Evolutionary conservation across 2,113 vertebrate genomes (phyloP).

Genomic region (Sebastes schlegelii): DNA sequence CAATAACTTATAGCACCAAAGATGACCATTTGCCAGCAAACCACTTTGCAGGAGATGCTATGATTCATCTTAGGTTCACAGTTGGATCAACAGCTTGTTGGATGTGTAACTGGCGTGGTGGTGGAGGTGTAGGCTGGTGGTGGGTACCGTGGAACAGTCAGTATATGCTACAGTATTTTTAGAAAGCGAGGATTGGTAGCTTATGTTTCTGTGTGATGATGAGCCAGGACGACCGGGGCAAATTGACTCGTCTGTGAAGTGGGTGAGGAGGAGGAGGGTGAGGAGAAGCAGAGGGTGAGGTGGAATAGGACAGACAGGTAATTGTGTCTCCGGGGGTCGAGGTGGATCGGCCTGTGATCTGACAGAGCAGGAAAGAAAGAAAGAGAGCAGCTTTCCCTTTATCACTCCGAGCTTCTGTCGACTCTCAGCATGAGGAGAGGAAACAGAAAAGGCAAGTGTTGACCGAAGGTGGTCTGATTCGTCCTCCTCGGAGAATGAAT

Average conservation of each 20-base stretch:
- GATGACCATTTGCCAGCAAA: neutral
- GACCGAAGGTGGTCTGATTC: slow-evolving; percentile 51
- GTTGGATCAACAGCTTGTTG: neutral
- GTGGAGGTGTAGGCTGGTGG: slow-evolving; percentile 4
- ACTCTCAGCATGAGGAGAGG: slow-evolving; percentile 39
- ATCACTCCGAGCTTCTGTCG: slow-evolving; percentile 9
- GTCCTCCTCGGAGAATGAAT: slow-evolving; percentile 32
- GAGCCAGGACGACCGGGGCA: slow-evolving; percentile 32
- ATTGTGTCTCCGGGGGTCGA: slow-evolving; percentile 61
- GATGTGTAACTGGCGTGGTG: neutral
- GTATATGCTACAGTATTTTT: slow-evolving; percentile 8
- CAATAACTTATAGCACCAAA: neutral
- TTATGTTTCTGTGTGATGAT: slow-evolving; percentile 41
- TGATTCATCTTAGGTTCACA: neutral
- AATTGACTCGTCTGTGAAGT: slow-evolving; percentile 45
- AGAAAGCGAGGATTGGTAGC: slow-evolving; percentile 2
- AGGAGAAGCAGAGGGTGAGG: slow-evolving; percentile 35
- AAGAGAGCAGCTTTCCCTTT: slow-evolving; percentile 1
- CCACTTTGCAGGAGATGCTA: neutral
- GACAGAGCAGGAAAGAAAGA: slow-evolving; percentile 21
- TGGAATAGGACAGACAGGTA: slow-evolving; percentile 52
- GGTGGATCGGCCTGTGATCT: slow-evolving; percentile 38
- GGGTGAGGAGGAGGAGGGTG: neutral
- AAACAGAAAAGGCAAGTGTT: slow-evolving; percentile 42
- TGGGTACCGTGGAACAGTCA: neutral